Conservation (phyloP, 2,113 vertebrate species). For the Nicator chloris region DNA sequence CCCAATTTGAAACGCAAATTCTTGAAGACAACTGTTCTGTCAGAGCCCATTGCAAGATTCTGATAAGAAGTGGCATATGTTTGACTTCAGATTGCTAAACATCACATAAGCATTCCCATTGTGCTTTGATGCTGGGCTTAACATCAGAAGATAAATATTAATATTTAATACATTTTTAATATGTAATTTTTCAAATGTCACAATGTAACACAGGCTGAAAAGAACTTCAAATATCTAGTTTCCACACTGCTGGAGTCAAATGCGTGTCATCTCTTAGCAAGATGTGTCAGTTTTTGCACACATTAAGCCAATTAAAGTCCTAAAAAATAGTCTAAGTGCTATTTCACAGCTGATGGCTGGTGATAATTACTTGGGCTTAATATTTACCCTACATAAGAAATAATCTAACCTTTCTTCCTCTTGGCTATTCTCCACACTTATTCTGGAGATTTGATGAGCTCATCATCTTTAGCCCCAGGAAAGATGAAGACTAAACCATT, state of each 20-base stretch:
- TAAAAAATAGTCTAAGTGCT: constrained; percentile 23
- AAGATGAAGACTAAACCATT: background rate
- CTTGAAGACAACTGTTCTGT: background rate
- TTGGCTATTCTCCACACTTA: constrained; percentile 33
- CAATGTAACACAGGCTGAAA: constrained; percentile 22
- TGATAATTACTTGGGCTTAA: constrained; percentile 50
- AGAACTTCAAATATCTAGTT: constrained; percentile 5
- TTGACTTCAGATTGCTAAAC: constrained; percentile 35
- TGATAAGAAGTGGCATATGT: background rate
- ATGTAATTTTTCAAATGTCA: constrained; percentile 43
- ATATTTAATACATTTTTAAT: constrained; percentile 33
- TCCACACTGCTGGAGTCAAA: constrained; percentile 24
- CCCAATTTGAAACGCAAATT: background rate
- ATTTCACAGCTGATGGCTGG: constrained; percentile 43
- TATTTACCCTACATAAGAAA: constrained; percentile 41
- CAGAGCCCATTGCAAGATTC: background rate
- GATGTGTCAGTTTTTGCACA: background rate
- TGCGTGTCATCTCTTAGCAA: constrained; percentile 8
- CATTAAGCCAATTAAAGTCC: constrained; percentile 53
- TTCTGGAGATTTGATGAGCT: constrained; percentile 9
- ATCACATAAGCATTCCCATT: constrained; percentile 1
- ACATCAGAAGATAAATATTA: constrained; percentile 42
- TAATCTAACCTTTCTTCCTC: constrained; percentile 29
- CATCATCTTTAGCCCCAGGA: constrained; percentile 8
- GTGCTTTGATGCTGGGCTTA: constrained; percentile 29